Conservation (phyloP, 1,140 invertebrate species). For the Agrypnia vestita region DNA sequence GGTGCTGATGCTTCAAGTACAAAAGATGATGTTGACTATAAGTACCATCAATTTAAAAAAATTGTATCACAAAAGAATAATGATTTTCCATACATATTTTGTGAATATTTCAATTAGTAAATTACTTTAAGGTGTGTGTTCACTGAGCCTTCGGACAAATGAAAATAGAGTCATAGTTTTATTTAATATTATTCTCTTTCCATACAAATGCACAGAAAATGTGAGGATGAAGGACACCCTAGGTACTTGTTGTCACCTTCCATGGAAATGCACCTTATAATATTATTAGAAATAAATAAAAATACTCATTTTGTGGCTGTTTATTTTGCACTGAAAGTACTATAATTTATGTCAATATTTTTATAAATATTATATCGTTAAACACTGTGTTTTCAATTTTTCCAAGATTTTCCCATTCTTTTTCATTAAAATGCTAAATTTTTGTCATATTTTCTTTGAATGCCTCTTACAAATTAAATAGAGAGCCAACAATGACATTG, state of each 20-base stretch:
- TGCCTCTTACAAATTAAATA: constrained; percentile 45
- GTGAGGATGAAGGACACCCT: too few species aligned
- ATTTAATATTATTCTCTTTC: too few species aligned
- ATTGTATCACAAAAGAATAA: constrained; percentile 42
- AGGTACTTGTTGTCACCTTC: too few species aligned
- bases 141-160: too few species aligned
- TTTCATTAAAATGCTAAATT: constrained; percentile 20
- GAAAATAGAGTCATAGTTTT: too few species aligned
- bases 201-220: too few species aligned
- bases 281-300: too few species aligned
- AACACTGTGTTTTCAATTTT: constrained; percentile 24
- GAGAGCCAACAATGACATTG: constrained; percentile 59
- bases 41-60: constrained; percentile 34
- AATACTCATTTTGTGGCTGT: too few species aligned
- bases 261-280: too few species aligned
- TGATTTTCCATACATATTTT: constrained; percentile 58
- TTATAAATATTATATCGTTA: neutral
- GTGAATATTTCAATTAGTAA: constrained; percentile 53
- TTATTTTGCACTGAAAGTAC: too few species aligned
- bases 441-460: constrained; percentile 40
- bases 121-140: too few species aligned
- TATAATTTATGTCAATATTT: neutral
- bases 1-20: constrained; percentile 42
- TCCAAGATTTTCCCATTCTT: too few species aligned
- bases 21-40: constrained; percentile 26